Evolutionary conservation across 2,113 vertebrate genomes (phyloP), one percentile per base, ranked within the genome.

Genomic region (Telmatochromis sp.): DNA sequence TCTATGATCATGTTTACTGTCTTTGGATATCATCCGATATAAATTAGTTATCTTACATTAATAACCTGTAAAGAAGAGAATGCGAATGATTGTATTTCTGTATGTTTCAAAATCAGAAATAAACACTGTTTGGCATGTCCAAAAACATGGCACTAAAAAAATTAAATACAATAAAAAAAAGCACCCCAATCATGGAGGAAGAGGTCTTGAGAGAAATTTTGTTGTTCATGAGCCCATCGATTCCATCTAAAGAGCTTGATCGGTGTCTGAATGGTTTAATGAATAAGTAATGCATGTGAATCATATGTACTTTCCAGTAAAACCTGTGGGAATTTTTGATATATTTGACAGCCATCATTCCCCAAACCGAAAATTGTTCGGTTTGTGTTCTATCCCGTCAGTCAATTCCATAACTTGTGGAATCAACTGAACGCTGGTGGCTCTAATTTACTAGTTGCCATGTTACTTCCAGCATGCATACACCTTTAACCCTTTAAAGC

Each of bases 121-220:
- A 73, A 26, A 73, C 14, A 47, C 3, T 47, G 21, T 49, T 49
- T 28, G 14, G 13, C 42, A 37, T 37, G 33, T 35, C 19, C 0
- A 0, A 65, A 65, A 37, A 0, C 6, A 0, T 13, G 10, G 60
- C 33, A 65, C 33, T 37, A 37, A 12, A 37, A 65, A 37, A 8
- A 21, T 65, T 12, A 2, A 37, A 21, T 65, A 21, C 60, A 21
- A 63, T 63, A 2, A 35, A 33, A 65, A 65, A 65, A 65, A 31
- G 17, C 33, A 65, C 17, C 33, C 4, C 4, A 13, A 13, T 4
- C 19, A 37, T n/a, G 4, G 10, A 37, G 60, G 60, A 65, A 65
- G 33, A 65, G 60, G 2, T 37, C 60, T n/a, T 63, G 15, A 63
- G 8, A 60, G 26, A 65, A 0, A 40, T 23, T 14, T 45, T 17